Evolutionary conservation across 1,140 invertebrate genomes (phyloP).

Genomic region (Oreohelix idahoensis): DNA sequence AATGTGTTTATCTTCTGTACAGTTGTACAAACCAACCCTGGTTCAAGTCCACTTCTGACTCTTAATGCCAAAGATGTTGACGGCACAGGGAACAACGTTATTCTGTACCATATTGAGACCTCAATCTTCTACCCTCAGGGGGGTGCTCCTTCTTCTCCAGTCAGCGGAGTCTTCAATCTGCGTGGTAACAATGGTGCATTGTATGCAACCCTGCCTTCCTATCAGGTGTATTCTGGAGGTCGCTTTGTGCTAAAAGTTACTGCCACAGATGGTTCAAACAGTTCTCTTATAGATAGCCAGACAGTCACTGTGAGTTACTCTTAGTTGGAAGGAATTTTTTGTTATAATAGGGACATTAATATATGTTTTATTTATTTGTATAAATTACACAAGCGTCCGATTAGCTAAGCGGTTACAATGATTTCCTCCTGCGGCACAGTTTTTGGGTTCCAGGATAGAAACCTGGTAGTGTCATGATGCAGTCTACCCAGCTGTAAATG

Average conservation of each 20-base stretch:
- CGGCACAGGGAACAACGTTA: slow-evolving; percentile 38
- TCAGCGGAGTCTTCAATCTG: slow-evolving; percentile 49
- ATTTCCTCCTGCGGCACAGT: too few species aligned
- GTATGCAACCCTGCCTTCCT: slow-evolving; percentile 45
- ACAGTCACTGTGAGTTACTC: slow-evolving; percentile 39
- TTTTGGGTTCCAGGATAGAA: too few species aligned
- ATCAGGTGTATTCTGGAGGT: slow-evolving; percentile 47
- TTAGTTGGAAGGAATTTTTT: too few species aligned
- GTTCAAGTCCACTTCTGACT: not conserved
- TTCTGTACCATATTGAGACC: slow-evolving; percentile 45
- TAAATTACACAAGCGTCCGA: too few species aligned
- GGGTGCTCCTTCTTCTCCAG: slow-evolving; percentile 14
- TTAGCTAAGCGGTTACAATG: too few species aligned
- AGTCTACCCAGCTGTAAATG: too few species aligned
- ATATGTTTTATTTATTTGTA: too few species aligned
- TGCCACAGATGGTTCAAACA: slow-evolving; percentile 45
- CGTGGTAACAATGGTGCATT: slow-evolving; percentile 46
- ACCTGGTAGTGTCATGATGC: too few species aligned
- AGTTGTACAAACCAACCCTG: slow-evolving; percentile 12
- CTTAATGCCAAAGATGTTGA: slow-evolving; percentile 19
- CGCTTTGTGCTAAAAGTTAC: slow-evolving; percentile 48
- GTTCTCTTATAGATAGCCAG: slow-evolving; percentile 28
- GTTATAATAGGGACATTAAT: too few species aligned
- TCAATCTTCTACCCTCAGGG: slow-evolving; percentile 38
- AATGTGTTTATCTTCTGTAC: not conserved